Evolutionary conservation across 2,888 invertebrate genomes (phyloP), one percentile per base, ranked within the genome.

Genomic region (Branchipolynoe longqiensis): DNA sequence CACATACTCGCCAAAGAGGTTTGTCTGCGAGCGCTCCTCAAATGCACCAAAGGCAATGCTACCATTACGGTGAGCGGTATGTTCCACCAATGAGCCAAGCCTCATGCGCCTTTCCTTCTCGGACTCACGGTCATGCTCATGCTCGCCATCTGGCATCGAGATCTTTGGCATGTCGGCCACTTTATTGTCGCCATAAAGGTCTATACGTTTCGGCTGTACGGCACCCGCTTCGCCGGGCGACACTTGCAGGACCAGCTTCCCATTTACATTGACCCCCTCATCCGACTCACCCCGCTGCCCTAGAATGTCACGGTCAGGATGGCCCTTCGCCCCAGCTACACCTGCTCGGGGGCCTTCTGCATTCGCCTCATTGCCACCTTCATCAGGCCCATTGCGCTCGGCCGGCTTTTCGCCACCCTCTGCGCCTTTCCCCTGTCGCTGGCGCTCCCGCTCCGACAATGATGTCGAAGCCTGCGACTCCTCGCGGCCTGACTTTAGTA

Each of bases 401-500:
- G 31, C 28, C 4, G n/a, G n/a, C n/a, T 38, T 69, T 6, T 33
- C 78, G 1, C 25, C 54, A n/a, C 48, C 78, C 25, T 78, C 48
- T 12, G 38, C 73, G 36, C 36, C 36, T 33, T 69, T 69, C 33
- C 69, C 69, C 36, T 69, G 69, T 33, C 69, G 38, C 81, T 78
- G 33, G 54, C 84, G 31, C 48, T 69, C n/a, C 25, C 83, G 0
- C 33, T 54, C 38, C 36, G 40, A 73, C 18, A 48, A 56, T 0
- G 82, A 82, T 1, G 83, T 78, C 4, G 73, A 69, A 25, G 82
- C 56, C 28, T 38, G 58, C 18, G 86, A 69, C 22, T 89, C 88
- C 59, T 89, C 87, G 14, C 87, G 78, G 31, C 81, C 82, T 0
- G 88, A 83, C 69, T 90, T 90, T 25, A 91, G 88, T 40, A 91